Conservation (phyloP, 2,888 invertebrate species). For the Acanthosoma haemorrhoidale region DNA sequence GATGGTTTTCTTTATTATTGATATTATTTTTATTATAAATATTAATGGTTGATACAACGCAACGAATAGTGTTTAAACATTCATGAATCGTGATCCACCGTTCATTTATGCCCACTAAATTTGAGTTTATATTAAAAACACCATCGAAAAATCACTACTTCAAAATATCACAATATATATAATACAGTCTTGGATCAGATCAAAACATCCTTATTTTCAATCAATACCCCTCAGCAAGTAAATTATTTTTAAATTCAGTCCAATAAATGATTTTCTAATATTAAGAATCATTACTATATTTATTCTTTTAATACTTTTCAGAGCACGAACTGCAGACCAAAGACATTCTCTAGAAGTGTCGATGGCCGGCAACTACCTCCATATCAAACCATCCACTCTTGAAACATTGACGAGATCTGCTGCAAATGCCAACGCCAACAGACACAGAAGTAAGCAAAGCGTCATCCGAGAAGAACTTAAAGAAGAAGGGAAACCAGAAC, state of each 20-base stretch:
- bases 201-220: too few relatives aligned
- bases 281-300: not conserved
- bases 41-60: too few relatives aligned
- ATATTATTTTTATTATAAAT: too few relatives aligned
- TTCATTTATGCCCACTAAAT: too few relatives aligned
- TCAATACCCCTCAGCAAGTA: too few relatives aligned
- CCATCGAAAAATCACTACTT: too few relatives aligned
- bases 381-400: slow-evolving; percentile 70
- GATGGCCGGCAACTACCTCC: slow-evolving; percentile 62
- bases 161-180: too few relatives aligned
- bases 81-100: too few relatives aligned
- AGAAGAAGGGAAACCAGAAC: slow-evolving; percentile 16
- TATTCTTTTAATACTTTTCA: slow-evolving; percentile 39
- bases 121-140: too few relatives aligned
- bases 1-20: too few relatives aligned
- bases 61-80: too few relatives aligned
- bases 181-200: too few relatives aligned
- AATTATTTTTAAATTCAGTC: not conserved
- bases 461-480: slow-evolving; percentile 45
- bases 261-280: not conserved
- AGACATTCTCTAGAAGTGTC: slow-evolving; percentile 84
- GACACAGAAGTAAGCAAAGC: slow-evolving; percentile 52
- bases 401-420: slow-evolving; percentile 73
- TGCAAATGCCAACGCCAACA: slow-evolving; percentile 70
- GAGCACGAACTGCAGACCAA: slow-evolving; percentile 63